These are phyloP conservation scores for Chascanopsetta lugubris DNA, from an alignment of 2,113 vertebrate species.

Conservation along the genomic window DNA sequence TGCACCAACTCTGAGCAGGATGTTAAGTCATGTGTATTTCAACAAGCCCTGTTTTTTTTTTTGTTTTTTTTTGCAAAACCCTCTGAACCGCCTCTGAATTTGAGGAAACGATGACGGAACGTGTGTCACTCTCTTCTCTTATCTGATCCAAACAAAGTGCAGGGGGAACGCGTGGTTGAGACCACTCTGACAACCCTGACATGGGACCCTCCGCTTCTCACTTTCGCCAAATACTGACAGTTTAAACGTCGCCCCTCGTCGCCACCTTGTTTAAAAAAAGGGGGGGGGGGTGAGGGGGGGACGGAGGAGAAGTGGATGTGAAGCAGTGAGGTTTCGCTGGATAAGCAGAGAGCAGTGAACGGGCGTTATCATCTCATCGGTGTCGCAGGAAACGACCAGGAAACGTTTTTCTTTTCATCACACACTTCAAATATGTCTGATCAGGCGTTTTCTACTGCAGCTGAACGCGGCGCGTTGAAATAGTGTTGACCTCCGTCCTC, in stretches of 20 bases:
- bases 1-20: conserved; percentile 43
- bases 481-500: too few relatives aligned
- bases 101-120: conserved; percentile 46
- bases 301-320: too few relatives aligned
- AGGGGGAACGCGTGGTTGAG: not conserved
- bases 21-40: conserved; percentile 57
- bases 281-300: too few relatives aligned
- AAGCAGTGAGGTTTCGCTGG: too few relatives aligned
- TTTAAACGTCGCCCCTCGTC: too few relatives aligned
- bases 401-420: too few relatives aligned
- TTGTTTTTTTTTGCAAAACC: conserved; percentile 35
- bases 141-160: conserved; percentile 21
- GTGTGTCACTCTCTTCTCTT: conserved; percentile 5
- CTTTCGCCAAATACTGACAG: too few relatives aligned
- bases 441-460: not conserved
- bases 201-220: too few relatives aligned
- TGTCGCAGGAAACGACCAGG: not conserved
- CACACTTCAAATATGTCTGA: not conserved
- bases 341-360: too few relatives aligned
- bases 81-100: not conserved
- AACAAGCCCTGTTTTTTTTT: too few relatives aligned
- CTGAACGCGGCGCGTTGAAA: too few relatives aligned
- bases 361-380: not conserved
- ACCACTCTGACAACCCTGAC: not conserved
- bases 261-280: too few relatives aligned